phyloP scores from a whole-genome alignment of 2,888 invertebrate genomes.

The Ophonus ardosiacus region DNA sequence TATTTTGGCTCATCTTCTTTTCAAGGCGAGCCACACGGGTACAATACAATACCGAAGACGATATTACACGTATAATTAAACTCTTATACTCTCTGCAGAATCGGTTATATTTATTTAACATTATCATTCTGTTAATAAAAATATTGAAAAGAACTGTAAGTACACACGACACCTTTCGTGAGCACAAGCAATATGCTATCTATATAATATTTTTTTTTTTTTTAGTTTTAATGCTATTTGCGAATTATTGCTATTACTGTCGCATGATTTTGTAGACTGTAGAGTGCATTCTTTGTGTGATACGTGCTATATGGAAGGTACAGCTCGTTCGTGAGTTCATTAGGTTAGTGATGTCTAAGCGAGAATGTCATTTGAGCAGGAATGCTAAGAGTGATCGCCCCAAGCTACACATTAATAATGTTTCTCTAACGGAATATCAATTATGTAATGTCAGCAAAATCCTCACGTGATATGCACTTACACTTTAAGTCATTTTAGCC shows the following conservation, averaged over 20 bases:
- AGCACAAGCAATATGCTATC: background rate
- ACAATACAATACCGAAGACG: background rate
- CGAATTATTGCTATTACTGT: background rate
- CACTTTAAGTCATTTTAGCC: no score
- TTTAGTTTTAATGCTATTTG: background rate
- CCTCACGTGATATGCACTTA: background rate
- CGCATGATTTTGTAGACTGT: background rate
- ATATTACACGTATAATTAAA: background rate
- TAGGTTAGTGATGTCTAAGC: constrained; percentile 53
- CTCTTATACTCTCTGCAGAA: background rate
- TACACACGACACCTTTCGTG: background rate
- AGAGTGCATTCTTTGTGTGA: background rate
- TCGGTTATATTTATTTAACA: background rate
- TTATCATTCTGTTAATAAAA: background rate
- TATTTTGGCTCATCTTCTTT: constrained; percentile 61
- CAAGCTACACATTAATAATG: constrained; percentile 24
- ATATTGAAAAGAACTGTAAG: background rate
- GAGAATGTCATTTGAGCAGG: constrained; percentile 40
- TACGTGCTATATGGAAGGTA: background rate
- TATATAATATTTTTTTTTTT: background rate
- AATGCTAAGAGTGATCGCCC: constrained; percentile 14
- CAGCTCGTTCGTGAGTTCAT: constrained; percentile 20
- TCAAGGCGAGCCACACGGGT: constrained; percentile 54
- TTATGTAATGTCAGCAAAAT: constrained; percentile 8
- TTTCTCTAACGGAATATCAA: constrained; percentile 30